These are phyloP conservation scores for Campaea margaritaria DNA, from an alignment of 2,888 invertebrate genomes.

Conservation along the genomic window DNA sequence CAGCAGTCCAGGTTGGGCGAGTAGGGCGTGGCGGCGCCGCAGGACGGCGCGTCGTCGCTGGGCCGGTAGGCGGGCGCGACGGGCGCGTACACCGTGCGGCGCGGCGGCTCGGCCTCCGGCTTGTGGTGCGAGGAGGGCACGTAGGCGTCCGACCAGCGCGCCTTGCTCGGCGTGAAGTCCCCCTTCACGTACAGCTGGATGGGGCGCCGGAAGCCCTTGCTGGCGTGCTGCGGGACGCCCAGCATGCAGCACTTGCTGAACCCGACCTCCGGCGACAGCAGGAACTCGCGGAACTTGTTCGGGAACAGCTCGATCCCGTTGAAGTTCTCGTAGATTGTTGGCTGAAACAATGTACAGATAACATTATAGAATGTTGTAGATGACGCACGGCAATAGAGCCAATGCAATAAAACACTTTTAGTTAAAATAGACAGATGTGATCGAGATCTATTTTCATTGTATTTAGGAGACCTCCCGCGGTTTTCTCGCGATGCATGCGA, in stretches of 20 bases:
- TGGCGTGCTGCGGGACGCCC: constrained; percentile 92
- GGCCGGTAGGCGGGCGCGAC: constrained; percentile 77
- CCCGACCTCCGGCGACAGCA: constrained; percentile 95
- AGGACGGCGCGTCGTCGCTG: constrained; percentile 81
- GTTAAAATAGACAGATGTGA: constrained; percentile 14
- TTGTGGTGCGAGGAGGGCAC: constrained; percentile 87
- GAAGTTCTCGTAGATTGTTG: constrained; percentile 93
- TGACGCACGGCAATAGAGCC: neutral
- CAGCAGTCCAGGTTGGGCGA: constrained; percentile 78
- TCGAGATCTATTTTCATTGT: constrained; percentile 9
- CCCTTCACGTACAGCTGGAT: constrained; percentile 89
- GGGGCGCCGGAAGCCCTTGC: constrained; percentile 95
- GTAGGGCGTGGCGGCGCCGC: constrained; percentile 82
- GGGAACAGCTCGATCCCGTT: constrained; percentile 95
- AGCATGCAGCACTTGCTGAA: constrained; percentile 95
- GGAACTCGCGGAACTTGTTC: constrained; percentile 96
- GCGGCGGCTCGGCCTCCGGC: constrained; percentile 84
- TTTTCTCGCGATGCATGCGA: constrained; percentile 7
- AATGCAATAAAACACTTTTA: constrained; percentile 12
- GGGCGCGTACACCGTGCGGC: constrained; percentile 82
- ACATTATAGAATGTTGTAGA: neutral
- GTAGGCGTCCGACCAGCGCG: constrained; percentile 87
- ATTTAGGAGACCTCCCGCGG: constrained; percentile 17
- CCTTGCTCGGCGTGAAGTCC: constrained; percentile 87
- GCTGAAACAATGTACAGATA: constrained; percentile 84